These are phyloP conservation scores for Cheirogaleus major DNA, from an alignment of 2,797 vertebrate genomes.

Conservation along the genomic window DNA sequence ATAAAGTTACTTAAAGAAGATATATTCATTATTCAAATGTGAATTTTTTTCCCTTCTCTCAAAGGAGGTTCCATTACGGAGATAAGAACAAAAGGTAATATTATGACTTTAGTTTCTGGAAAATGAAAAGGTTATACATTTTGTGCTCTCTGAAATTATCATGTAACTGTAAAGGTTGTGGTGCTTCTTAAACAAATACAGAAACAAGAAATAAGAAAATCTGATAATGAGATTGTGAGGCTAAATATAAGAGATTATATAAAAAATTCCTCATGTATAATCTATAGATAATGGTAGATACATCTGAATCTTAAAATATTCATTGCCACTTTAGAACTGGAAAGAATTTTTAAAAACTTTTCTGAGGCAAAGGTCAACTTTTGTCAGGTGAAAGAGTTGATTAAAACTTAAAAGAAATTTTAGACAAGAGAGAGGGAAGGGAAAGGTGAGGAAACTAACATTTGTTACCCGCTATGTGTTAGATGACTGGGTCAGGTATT, in stretches of 20 bases:
- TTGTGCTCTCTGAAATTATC: conserved; percentile 23
- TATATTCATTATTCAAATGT: not conserved
- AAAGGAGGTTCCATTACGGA: conserved; percentile 1
- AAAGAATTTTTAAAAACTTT: not conserved
- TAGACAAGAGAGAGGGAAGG: not conserved
- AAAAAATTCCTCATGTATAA: conserved; percentile 1
- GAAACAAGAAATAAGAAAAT: conserved; percentile 35
- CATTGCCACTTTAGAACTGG: not conserved
- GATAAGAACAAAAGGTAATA: conserved; percentile 1
- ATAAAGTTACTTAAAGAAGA: conserved; percentile 33
- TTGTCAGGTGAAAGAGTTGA: not conserved
- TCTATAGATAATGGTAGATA: not conserved
- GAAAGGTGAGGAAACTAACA: not conserved
- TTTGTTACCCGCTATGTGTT: not conserved
- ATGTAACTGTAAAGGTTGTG: not conserved
- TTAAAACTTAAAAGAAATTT: conserved; percentile 37
- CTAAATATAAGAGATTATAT: not conserved
- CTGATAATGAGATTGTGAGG: not conserved
- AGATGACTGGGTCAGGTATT: not conserved
- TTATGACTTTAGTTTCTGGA: not conserved
- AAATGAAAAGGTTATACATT: conserved; percentile 14
- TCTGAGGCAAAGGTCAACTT: not conserved
- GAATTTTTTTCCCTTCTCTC: not conserved
- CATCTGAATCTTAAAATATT: conserved; percentile 8
- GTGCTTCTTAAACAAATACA: not conserved